phyloP scores from a whole-genome alignment of 2,113 vertebrate genomes.

The Turdus rufiventris region DNA sequence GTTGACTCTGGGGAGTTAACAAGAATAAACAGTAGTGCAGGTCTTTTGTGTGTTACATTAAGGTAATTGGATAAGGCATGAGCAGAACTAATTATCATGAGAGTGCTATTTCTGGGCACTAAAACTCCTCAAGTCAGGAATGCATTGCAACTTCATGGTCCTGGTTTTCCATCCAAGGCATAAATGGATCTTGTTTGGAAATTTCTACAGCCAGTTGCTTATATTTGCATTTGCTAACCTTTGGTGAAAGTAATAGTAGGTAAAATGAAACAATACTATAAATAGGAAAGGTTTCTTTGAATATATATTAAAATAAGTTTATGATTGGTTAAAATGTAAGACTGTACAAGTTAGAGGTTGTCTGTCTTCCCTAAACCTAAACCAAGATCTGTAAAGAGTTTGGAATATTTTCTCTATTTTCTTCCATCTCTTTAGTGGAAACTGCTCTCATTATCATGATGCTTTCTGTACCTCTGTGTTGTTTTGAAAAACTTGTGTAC shows the following conservation, averaged over 20 bases:
- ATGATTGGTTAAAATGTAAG: background rate
- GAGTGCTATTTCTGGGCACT: constrained; percentile 20
- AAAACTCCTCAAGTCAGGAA: background rate
- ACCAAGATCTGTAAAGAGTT: background rate
- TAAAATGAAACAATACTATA: background rate
- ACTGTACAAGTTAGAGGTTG: background rate
- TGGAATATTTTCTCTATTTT: background rate
- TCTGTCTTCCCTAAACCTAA: background rate
- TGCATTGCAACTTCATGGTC: background rate
- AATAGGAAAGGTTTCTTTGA: background rate
- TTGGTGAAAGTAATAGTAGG: background rate
- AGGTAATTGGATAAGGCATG: constrained; percentile 43
- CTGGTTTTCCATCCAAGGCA: background rate
- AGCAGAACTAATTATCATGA: constrained; percentile 22
- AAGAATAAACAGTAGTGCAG: background rate
- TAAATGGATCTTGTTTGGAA: background rate
- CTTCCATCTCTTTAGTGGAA: background rate
- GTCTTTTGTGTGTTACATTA: constrained; percentile 32
- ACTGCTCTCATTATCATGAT: background rate
- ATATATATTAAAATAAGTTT: background rate
- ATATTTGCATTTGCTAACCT: background rate
- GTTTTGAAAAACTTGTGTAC: accelerated
- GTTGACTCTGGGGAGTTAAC: background rate
- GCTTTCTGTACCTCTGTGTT: background rate
- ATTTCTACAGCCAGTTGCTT: background rate